A percentile compares a stretch with the other conserved stretches of the same genome.
These are phyloP conservation scores for Temnothorax rugatulus DNA, from an alignment of 2,888 invertebrate species.

Conservation along the genomic window DNA sequence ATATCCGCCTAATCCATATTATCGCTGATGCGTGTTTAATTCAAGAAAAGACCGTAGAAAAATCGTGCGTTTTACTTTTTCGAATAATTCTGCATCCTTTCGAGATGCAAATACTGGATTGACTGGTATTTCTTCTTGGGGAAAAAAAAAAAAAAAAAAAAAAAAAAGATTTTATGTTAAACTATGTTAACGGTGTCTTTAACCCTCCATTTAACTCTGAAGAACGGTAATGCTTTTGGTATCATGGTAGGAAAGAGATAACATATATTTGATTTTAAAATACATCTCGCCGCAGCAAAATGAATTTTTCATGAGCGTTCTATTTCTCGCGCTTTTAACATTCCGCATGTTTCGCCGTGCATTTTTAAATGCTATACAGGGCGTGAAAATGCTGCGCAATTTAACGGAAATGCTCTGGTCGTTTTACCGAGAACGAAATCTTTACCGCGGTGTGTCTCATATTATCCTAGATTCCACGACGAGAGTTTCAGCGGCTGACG, in stretches of 20 bases:
- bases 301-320: slow-evolving; percentile 10
- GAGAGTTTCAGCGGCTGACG: neutral
- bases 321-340: neutral
- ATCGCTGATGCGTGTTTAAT: neutral
- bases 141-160: neutral
- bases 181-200: neutral
- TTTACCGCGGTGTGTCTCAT: slow-evolving; percentile 14
- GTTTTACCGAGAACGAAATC: slow-evolving; percentile 26
- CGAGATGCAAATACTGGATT: neutral
- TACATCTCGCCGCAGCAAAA: neutral
- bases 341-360: neutral
- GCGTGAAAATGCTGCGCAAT: slow-evolving; percentile 27
- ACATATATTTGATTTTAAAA: neutral
- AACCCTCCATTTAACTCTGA: neutral
- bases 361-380: slow-evolving; percentile 3
- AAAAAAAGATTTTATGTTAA: neutral
- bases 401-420: neutral
- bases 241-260: neutral
- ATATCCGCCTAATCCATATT: neutral
- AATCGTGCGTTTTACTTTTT: slow-evolving; percentile 10
- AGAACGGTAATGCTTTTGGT: neutral
- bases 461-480: slow-evolving; percentile 32
- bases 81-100: slow-evolving; percentile 8
- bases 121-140: neutral
- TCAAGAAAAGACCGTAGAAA: neutral